Conservation (phyloP, 2,888 invertebrate genomes). For the Oligia strigilis region DNA sequence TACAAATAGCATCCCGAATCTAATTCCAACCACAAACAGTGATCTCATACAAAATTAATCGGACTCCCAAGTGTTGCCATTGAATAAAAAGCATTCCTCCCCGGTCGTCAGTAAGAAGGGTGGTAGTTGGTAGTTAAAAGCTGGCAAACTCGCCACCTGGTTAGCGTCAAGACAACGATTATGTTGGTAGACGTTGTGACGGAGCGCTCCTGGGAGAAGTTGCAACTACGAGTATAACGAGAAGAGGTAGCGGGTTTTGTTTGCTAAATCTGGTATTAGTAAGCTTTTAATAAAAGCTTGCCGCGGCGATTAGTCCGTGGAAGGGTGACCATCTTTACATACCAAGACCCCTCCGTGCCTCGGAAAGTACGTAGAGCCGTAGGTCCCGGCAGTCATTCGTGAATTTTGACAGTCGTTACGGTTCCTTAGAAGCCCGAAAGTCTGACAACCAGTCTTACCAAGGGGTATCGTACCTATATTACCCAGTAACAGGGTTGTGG, state of each 20-base stretch:
- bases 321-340: too few species aligned
- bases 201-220: neutral
- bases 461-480: too few species aligned
- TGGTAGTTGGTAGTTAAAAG: conserved; percentile 53
- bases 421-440: too few species aligned
- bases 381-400: too few species aligned
- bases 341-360: too few species aligned
- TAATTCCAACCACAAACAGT: conserved; percentile 46
- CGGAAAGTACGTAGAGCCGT: too few species aligned
- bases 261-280: neutral
- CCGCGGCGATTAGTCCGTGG: too few species aligned
- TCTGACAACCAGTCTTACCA: too few species aligned
- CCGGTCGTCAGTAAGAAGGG: conserved; percentile 49
- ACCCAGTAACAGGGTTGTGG: too few species aligned
- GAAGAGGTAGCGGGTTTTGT: conserved; percentile 25
- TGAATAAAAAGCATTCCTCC: conserved; percentile 63
- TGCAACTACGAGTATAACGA: neutral
- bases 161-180: conserved; percentile 61
- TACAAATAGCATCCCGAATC: conserved; percentile 41
- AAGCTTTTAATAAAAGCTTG: neutral
- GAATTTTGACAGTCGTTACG: too few species aligned
- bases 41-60: conserved; percentile 63
- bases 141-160: conserved; percentile 71
- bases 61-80: conserved; percentile 50
- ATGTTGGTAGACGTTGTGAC: conserved; percentile 32